Evolutionary conservation across 2,797 vertebrate species (phyloP).

Genomic region (Corythornis leucogaster): DNA sequence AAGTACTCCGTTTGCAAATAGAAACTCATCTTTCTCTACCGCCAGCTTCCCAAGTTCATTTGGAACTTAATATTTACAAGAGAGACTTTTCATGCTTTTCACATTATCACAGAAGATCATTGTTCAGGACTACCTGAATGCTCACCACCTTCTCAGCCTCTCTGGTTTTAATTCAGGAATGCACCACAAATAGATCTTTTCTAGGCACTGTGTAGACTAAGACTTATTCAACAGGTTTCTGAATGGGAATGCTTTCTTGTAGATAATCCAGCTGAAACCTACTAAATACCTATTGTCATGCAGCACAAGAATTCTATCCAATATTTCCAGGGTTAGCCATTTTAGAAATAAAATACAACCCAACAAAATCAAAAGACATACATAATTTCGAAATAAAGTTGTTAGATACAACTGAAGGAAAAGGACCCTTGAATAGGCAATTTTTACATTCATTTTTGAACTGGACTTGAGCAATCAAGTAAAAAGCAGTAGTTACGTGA

Average conservation of each 20-base stretch:
- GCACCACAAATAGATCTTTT: constrained; percentile 14
- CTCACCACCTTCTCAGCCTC: background rate
- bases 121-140: background rate
- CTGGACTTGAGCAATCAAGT: background rate
- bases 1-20: background rate
- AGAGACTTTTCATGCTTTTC: background rate
- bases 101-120: background rate
- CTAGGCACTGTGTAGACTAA: background rate
- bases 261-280: background rate
- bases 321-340: background rate
- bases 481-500: background rate
- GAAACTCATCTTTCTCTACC: background rate
- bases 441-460: background rate
- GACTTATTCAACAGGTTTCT: background rate
- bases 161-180: background rate
- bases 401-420: background rate
- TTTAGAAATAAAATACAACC: background rate
- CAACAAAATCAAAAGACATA: background rate
- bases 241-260: background rate
- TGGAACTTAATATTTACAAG: background rate
- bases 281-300: background rate
- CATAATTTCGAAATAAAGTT: background rate
- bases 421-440: background rate
- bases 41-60: background rate
- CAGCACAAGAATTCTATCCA: background rate